These are phyloP conservation scores for Chlorocebus sabaeus DNA, from an alignment of 2,113 vertebrate species.

Conservation along the genomic window DNA sequence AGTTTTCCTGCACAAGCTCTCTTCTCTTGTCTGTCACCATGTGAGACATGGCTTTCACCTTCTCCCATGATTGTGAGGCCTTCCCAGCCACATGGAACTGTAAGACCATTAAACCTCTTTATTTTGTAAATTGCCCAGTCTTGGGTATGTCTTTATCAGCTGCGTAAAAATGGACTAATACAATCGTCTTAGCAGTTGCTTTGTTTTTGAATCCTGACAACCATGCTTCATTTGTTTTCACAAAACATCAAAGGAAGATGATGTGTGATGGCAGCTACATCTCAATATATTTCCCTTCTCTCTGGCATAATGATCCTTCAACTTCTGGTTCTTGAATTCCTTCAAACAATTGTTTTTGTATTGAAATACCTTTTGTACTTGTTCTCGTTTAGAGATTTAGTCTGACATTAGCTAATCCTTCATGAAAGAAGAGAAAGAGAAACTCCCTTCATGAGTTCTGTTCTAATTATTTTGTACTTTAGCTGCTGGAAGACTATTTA, in stretches of 20 bases:
- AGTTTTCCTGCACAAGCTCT: too few relatives aligned
- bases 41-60: too few relatives aligned
- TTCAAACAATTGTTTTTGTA: neutral
- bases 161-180: too few relatives aligned
- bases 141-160: too few relatives aligned
- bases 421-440: neutral
- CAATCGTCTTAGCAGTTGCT: neutral
- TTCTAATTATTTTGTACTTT: neutral
- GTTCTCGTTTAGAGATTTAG: neutral
- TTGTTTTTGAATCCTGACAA: neutral
- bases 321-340: neutral
- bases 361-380: neutral
- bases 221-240: neutral
- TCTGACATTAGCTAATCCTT: neutral
- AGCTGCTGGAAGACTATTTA: conserved; percentile 9
- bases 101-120: too few relatives aligned
- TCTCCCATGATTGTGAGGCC: too few relatives aligned
- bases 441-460: neutral
- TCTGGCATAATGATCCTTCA: neutral
- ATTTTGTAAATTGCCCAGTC: too few relatives aligned
- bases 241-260: neutral
- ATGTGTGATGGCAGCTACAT: neutral
- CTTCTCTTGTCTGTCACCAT: too few relatives aligned
- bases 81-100: too few relatives aligned
- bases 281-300: neutral